Evolutionary conservation across 2,797 vertebrate species (phyloP).

Genomic region (Distichodus sexfasciatus): DNA sequence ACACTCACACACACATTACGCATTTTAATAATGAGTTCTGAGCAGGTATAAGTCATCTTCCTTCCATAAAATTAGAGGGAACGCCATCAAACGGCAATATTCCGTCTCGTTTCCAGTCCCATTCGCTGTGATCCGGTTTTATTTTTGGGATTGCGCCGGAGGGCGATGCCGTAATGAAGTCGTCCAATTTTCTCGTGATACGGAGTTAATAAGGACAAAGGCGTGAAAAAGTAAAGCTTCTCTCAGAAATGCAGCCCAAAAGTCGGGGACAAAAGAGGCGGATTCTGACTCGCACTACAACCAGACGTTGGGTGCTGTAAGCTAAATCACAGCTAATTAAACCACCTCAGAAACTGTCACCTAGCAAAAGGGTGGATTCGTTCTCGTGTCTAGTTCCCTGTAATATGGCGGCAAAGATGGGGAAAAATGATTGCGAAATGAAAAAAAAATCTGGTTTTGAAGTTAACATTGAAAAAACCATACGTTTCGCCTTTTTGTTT

Average conservation of each 20-base stretch:
- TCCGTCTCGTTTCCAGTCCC: background rate
- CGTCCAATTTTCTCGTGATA: conserved; percentile 57
- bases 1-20: background rate
- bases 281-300: conserved; percentile 10
- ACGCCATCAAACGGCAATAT: background rate
- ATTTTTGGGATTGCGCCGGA: conserved; percentile 37
- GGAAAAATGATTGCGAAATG: too few relatives aligned
- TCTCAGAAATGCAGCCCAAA: conserved; percentile 26
- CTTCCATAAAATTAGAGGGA: background rate
- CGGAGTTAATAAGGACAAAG: conserved; percentile 58
- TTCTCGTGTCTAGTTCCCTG: too few relatives aligned
- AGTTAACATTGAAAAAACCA: conserved; percentile 20
- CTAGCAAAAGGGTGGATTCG: conserved; percentile 13
- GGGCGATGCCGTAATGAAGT: conserved; percentile 53
- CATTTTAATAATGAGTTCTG: conserved; percentile 5
- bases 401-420: too few relatives aligned
- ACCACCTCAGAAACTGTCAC: conserved; percentile 17
- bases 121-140: conserved; percentile 14
- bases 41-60: background rate
- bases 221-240: conserved; percentile 58
- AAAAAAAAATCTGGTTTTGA: conserved; percentile 8
- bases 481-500: too few relatives aligned
- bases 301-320: background rate
- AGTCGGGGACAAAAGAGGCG: conserved; percentile 33
- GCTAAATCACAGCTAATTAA: conserved; percentile 44